Evolutionary conservation across 2,888 invertebrate species (phyloP), one percentile per base, ranked within the genome.

Genomic region (Hydrotaea diabolus): DNA sequence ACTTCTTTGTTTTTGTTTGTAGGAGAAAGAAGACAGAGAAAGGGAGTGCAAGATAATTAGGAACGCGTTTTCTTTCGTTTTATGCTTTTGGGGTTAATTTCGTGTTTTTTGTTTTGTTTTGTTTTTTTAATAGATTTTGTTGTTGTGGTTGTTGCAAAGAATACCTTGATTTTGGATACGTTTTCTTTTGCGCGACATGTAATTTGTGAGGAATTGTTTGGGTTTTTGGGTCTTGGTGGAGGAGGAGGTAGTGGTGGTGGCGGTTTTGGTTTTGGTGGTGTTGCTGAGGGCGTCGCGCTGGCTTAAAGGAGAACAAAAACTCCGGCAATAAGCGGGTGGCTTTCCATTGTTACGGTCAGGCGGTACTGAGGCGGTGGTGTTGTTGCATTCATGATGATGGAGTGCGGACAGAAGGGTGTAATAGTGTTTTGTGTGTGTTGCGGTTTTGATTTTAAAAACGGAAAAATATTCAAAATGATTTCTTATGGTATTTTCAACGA

Each of bases 91-190:
- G 19, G 19, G 59, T 59, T 59, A 26, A 59, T 26, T 80, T 79
- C 76, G 77, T 46, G 23, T 55, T 76, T 74, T 80, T 71, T 43
- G 11, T 43, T 43, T 11, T 43, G 9, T 43, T 36, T 36, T 36
- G 36, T 36, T 3, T 36, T 39, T 7, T 74, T 57, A 53, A 31
- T 36, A n/a, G 59, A 59, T 15, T 80, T 78, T 72, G 77, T 46
- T n/a, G 46, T 76, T 80, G 76, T 39, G 64, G 53, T 71, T 62
- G 39, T 55, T 62, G 64, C 71, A 71, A 87, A 88, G 90, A 92
- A 91, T 92, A 92, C 92, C 92, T 92, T 92, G 91, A 89, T 91
- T 92, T 91, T 89, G 89, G 89, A 92, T 89, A 89, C 91, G 91
- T 91, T 91, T 90, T 92, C 90, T 92, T 91, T 92, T 92, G 88